A percentile compares a stretch with the other conserved stretches of the same genome.
Evolutionary conservation across 1,140 invertebrate species (phyloP).

Genomic region (Oedothorax gibbosus): DNA sequence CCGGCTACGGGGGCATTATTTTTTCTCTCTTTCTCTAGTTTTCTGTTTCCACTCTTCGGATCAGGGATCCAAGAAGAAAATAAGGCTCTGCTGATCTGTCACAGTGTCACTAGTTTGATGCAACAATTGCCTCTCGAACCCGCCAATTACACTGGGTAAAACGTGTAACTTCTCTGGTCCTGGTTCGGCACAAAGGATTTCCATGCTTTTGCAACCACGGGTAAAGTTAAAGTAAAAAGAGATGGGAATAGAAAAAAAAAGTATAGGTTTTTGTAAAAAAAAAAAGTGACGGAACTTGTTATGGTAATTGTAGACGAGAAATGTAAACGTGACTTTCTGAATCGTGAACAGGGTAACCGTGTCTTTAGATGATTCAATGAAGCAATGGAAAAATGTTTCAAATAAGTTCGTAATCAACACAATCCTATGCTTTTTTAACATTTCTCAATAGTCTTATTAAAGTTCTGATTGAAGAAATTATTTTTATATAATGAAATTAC

Average conservation of each 20-base stretch:
- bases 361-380: too few relatives aligned
- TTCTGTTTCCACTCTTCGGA: background rate
- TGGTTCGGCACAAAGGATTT: constrained; percentile 36
- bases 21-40: constrained; percentile 5
- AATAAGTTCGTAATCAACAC: too few relatives aligned
- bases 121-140: constrained; percentile 37
- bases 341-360: too few relatives aligned
- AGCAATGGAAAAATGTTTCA: too few relatives aligned
- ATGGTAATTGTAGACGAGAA: constrained; percentile 42
- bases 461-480: too few relatives aligned
- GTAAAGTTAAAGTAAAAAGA: background rate
- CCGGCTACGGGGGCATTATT: background rate
- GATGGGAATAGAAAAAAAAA: background rate
- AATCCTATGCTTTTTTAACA: too few relatives aligned
- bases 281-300: constrained; percentile 44
- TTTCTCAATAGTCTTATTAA: too few relatives aligned
- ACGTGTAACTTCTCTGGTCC: constrained; percentile 1
- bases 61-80: background rate
- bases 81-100: constrained; percentile 32
- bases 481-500: too few relatives aligned
- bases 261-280: background rate
- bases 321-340: constrained; percentile 8
- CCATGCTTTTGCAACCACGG: constrained; percentile 8
- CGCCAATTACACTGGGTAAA: constrained; percentile 22
- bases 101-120: constrained; percentile 51